Percentiles rank a stretch among this genome's conserved stretches.
These are phyloP conservation scores for Nebria salina DNA, from an alignment of 2,888 invertebrate genomes.

Conservation along the genomic window DNA sequence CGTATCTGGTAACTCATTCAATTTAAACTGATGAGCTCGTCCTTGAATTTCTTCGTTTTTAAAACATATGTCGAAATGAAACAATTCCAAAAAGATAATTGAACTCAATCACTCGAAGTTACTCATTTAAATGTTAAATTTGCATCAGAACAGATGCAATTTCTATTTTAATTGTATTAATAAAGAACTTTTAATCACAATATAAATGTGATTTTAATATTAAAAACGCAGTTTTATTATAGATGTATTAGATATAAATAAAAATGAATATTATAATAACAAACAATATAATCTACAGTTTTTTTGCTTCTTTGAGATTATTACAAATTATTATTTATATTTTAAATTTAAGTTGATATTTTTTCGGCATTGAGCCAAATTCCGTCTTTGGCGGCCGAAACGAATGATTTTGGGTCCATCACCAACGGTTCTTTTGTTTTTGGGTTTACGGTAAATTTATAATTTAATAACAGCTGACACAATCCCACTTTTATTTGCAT, in stretches of 20 bases:
- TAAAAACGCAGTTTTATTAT: slow-evolving; percentile 23
- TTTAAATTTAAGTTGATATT: background rate
- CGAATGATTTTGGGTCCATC: slow-evolving; percentile 22
- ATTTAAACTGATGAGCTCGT: too few species aligned
- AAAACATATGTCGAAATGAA: too few species aligned
- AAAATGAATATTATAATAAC: slow-evolving; percentile 29
- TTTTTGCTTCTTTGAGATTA: background rate
- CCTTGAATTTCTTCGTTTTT: too few species aligned
- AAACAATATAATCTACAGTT: slow-evolving; percentile 18
- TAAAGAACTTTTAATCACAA: background rate
- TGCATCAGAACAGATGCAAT: too few species aligned
- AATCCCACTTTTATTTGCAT: slow-evolving; percentile 39
- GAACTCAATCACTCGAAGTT: too few species aligned
- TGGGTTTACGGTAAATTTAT: slow-evolving; percentile 33
- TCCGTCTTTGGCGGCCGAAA: background rate
- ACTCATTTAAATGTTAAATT: too few species aligned
- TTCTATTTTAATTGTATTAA: background rate
- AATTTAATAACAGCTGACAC: slow-evolving; percentile 28
- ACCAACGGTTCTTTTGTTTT: slow-evolving; percentile 28
- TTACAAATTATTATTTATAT: background rate
- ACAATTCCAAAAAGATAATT: too few species aligned
- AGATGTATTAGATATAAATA: slow-evolving; percentile 37
- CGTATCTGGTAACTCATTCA: too few species aligned
- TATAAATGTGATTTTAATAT: background rate
- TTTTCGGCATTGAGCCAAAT: slow-evolving; percentile 29